Conservation (phyloP, 1,140 invertebrate genomes). For the Drosophila prosaltans region DNA sequence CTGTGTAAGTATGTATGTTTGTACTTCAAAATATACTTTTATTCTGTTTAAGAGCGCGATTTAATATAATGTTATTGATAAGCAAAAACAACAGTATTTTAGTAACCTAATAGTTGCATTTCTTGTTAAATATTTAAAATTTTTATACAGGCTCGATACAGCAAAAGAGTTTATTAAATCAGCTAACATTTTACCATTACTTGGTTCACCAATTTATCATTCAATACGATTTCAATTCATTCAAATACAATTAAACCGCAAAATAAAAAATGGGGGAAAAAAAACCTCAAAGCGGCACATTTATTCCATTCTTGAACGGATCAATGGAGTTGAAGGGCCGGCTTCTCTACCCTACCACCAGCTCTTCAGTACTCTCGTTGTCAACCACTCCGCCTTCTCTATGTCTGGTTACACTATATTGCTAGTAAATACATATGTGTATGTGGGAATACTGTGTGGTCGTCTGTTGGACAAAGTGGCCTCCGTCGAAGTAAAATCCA, state of each 20-base stretch:
- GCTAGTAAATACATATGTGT: background rate
- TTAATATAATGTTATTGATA: too few species aligned
- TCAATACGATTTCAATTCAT: conserved; percentile 38
- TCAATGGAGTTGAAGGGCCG: conserved; percentile 13
- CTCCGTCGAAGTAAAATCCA: conserved; percentile 64
- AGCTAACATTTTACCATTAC: background rate
- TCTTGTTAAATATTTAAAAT: too few species aligned
- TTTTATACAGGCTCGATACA: too few species aligned
- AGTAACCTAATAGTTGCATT: too few species aligned
- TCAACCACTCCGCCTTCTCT: conserved; percentile 6
- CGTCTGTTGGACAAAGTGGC: conserved; percentile 68
- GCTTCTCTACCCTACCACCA: background rate
- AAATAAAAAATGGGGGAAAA: background rate
- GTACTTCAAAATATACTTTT: too few species aligned
- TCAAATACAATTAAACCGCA: conserved; percentile 25
- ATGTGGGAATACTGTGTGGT: conserved; percentile 34
- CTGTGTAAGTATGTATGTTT: too few species aligned
- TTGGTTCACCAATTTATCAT: conserved; percentile 2
- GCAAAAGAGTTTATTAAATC: background rate
- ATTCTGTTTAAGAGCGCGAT: too few species aligned
- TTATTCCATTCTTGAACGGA: conserved; percentile 32
- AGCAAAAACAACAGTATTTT: too few species aligned
- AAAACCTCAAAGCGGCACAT: conserved; percentile 29
- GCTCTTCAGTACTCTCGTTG: background rate
- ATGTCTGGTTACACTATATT: background rate